Base-by-base conservation (phyloP, 2,797 vertebrate species). In the Manis crassicaudata region DNA sequence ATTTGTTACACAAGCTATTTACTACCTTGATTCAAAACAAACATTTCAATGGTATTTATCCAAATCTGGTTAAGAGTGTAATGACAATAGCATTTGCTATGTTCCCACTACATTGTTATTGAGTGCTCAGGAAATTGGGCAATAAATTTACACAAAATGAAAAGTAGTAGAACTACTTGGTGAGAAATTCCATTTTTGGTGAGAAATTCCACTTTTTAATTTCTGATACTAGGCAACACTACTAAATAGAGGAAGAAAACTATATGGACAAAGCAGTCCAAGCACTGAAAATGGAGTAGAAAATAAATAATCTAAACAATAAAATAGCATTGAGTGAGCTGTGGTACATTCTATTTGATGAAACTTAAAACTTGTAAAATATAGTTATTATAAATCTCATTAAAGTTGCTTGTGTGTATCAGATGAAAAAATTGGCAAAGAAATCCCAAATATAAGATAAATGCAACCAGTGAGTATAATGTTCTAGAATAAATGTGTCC, bases 291-390 rank as follows among this genome's bases (percentile, higher is more conserved):
- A 95, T 58, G n/a, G 67, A 63, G 14, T 23, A 77, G 62, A 60
- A 82, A 81, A 93, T 76, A 81, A 95, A 79, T 18, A 94, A 72
- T 40, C 17, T 25, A 83, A 35, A 7, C 43, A 92, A 79, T 73
- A 88, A 83, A 83, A 46, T 25, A 77, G 62, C 18, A 52, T 0
- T 95, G n/a, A 86, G 50, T 80, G 52, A 94, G 94, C 3, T 83
- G 18, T 56, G 35, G 14, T 62, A 29, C 4, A 77, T 17, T 52
- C 27, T 76, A 68, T 65, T 56, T 93, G 72, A 72, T 92, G 5
- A 16, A 70, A 72, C 23, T 80, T 83, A 89, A 68, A 68, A 81
- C 10, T 58, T 83, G 56, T 90, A 76, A 93, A 97, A 91, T 95
- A 79, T 0, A 92, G 29, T 60, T 75, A 68, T 40, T 94, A 84